Evolutionary conservation across 2,888 invertebrate genomes (phyloP).

Genomic region (Penaeus monodon): DNA sequence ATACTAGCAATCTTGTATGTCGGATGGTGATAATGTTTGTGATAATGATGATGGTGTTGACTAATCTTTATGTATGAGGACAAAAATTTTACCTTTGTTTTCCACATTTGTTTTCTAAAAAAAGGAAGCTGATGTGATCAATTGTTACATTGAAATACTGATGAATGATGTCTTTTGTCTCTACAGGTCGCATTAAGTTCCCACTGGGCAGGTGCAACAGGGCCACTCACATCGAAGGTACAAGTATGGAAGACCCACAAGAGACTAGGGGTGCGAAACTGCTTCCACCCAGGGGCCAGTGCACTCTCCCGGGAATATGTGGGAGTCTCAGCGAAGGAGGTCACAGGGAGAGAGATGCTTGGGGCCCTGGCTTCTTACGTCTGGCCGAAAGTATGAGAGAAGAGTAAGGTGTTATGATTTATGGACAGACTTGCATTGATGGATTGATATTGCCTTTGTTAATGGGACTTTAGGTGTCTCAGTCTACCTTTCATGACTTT

Average conservation of each 20-base stretch:
- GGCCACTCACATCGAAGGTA: constrained; percentile 30
- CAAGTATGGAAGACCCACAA: constrained; percentile 37
- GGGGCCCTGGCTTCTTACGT: constrained; percentile 90
- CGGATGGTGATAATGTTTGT: too few relatives aligned
- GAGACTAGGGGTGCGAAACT: constrained; percentile 77
- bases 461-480: too few relatives aligned
- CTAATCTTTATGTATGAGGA: neutral
- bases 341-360: constrained; percentile 82
- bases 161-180: neutral
- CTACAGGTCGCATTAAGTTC: constrained; percentile 41
- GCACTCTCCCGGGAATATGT: constrained; percentile 72
- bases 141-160: neutral
- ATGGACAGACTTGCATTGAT: too few relatives aligned
- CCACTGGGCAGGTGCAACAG: constrained; percentile 21
- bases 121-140: neutral
- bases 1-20: too few relatives aligned
- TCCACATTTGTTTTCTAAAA: neutral
- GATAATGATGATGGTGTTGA: too few relatives aligned
- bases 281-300: constrained; percentile 91
- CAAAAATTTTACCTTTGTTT: neutral
- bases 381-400: constrained; percentile 85
- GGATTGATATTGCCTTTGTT: too few relatives aligned
- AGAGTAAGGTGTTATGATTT: too few relatives aligned
- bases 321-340: constrained; percentile 68
- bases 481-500: too few relatives aligned